A percentile compares a stretch with the other conserved stretches of the same genome.
Evolutionary conservation across 2,113 vertebrate genomes (phyloP).

Genomic region (Echinops telfairi): DNA sequence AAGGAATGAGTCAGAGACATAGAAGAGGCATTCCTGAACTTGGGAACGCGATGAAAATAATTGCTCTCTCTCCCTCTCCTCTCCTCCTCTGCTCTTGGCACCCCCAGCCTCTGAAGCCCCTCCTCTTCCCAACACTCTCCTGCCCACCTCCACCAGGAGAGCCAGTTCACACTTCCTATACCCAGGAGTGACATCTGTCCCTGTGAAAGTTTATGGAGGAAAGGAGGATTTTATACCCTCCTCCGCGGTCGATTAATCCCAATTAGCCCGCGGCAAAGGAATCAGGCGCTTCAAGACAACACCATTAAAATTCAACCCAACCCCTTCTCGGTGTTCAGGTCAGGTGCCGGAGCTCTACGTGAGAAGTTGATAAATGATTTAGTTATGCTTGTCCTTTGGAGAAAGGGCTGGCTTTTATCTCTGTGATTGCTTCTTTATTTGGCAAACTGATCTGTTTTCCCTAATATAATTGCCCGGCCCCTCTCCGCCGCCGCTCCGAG

Average conservation of each 20-base stretch:
- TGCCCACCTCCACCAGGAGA: too few relatives aligned
- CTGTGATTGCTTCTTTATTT: slow-evolving; percentile 76
- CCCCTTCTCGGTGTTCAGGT: slow-evolving; percentile 61
- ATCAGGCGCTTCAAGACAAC: slow-evolving; percentile 58
- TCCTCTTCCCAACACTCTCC: too few relatives aligned
- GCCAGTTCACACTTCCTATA: slow-evolving; percentile 36
- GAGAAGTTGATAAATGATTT: slow-evolving; percentile 63
- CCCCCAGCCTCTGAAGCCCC: rapidly evolving
- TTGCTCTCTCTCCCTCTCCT: neutral
- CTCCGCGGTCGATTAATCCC: slow-evolving; percentile 57
- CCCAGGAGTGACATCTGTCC: slow-evolving; percentile 54
- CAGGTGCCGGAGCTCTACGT: slow-evolving; percentile 42
- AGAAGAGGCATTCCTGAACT: neutral
- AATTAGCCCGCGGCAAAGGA: slow-evolving; percentile 62
- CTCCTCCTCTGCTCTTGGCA: neutral
- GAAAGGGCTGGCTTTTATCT: slow-evolving; percentile 68
- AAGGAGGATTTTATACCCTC: slow-evolving; percentile 67
- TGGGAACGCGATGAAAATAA: neutral
- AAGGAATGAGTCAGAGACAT: neutral
- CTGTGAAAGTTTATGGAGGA: slow-evolving; percentile 58
- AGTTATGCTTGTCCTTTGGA: slow-evolving; percentile 51
- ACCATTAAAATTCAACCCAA: neutral
- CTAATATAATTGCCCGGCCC: slow-evolving; percentile 70
- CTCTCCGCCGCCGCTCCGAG: neutral
- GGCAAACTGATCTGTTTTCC: slow-evolving; percentile 70